Evolutionary conservation across 2,797 vertebrate genomes (phyloP).

Genomic region (Heterohyrax brucei): DNA sequence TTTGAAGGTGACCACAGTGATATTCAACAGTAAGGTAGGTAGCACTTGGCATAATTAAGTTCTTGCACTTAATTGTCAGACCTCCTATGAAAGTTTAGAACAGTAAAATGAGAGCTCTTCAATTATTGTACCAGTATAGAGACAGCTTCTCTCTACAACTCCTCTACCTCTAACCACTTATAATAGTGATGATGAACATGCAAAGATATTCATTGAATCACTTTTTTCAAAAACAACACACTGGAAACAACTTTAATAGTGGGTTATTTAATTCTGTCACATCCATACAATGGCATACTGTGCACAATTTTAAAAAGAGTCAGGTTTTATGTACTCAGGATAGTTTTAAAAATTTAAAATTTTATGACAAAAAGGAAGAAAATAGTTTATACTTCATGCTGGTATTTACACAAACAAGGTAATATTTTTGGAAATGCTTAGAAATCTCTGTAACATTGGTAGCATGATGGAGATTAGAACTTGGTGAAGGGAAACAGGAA

Average conservation of each 20-base stretch:
- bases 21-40: too few species aligned
- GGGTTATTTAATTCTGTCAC: not conserved
- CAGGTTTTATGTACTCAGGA: not conserved
- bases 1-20: too few species aligned
- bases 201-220: not conserved
- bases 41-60: too few species aligned
- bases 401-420: not conserved
- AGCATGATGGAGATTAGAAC: not conserved
- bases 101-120: constrained; percentile 16
- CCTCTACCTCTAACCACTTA: not conserved
- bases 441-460: not conserved
- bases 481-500: not conserved
- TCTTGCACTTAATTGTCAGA: too few species aligned
- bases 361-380: not conserved
- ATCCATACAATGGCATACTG: not conserved
- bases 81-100: not conserved
- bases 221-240: constrained; percentile 50
- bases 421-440: not conserved
- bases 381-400: not conserved
- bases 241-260: not conserved
- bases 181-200: not conserved
- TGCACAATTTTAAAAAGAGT: constrained; percentile 18
- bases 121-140: not conserved
- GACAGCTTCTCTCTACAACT: not conserved
- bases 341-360: not conserved